Conservation (phyloP, 2,888 invertebrate species). For the Drosophila koepferae region DNA sequence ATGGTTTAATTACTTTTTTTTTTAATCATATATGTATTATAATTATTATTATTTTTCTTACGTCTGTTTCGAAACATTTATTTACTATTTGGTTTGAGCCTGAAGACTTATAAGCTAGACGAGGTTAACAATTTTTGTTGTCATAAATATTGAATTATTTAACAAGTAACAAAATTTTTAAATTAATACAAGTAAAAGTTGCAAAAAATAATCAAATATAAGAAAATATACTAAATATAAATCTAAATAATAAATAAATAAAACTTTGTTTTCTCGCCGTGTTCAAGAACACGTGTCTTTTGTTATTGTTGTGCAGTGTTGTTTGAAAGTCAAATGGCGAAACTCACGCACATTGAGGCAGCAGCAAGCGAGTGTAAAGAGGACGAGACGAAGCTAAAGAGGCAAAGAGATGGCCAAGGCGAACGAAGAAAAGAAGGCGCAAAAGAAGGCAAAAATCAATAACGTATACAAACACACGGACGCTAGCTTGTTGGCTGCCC, state of each 20-base stretch:
- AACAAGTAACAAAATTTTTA: too few species aligned
- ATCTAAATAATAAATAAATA: not conserved
- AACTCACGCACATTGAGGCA: slow-evolving; percentile 69
- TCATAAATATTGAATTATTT: too few species aligned
- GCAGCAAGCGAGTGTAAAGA: not conserved
- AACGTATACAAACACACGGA: slow-evolving; percentile 65
- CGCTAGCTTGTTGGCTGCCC: slow-evolving; percentile 42
- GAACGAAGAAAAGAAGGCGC: slow-evolving; percentile 46
- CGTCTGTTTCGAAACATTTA: too few species aligned
- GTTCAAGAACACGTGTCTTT: not conserved
- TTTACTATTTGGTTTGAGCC: too few species aligned
- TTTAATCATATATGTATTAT: too few species aligned
- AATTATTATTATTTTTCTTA: too few species aligned
- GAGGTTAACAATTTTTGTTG: too few species aligned
- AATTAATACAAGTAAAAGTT: too few species aligned
- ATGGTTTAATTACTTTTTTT: too few species aligned
- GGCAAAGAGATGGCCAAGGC: slow-evolving; percentile 39
- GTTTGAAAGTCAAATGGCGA: slow-evolving; percentile 57
- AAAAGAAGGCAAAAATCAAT: slow-evolving; percentile 75
- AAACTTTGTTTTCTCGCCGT: not conserved
- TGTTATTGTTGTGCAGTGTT: slow-evolving; percentile 42
- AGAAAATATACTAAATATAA: too few species aligned
- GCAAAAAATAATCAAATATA: too few species aligned
- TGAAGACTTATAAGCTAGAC: too few species aligned
- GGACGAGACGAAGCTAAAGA: not conserved